Base-by-base conservation (phyloP, 1,140 invertebrate species). In the Phymastichus coffea region DNA sequence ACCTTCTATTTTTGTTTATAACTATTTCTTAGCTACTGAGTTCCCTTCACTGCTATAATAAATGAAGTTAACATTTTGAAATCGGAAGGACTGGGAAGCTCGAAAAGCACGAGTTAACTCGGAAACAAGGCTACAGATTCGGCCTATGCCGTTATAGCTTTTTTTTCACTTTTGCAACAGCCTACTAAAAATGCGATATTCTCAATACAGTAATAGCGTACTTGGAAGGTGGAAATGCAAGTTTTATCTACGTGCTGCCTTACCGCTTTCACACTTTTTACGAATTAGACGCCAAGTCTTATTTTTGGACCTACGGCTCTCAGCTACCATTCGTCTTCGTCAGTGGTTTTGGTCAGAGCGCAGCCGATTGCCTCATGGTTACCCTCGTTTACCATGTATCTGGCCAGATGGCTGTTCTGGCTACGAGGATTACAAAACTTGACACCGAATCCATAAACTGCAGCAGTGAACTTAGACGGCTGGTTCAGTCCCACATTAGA, bases 351-450 rank as follows among this genome's bases (percentile, higher is more conserved):
- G 68, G 68, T 4, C 68, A 69, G 12, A 65, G 40, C 9, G 66
- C 64, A 7, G 51, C 63, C 1, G 72, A 75, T 33, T 72, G 70
- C 30, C 30, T 75, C 1, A 68, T 76, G 61, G 61, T 77, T 7
- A 72, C 67, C 14, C 61, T 75, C 14, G 69, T 72, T 0, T 74
- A 69, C 63, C 74, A 77, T 26, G 46, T 71, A 40, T 74, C 71
- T 43, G 72, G 75, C 3, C 70, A 72, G 57, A 66, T 75, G 63
- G 67, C 74, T 6, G 64, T 72, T 2, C 64, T 77, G 2, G 62
- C 71, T 19, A 4, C 61, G n/a, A 67, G 72, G 28, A 72, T 76
- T 37, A 56, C 55, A 0, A 60, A 66, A 7, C 59, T 77, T 9
- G 61, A 65, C 2, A 46, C 57, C 2, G 51, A 65, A 25, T 28